Conservation (phyloP, 92 coral and sea anemone species). For the Epizoanthus stellaris region DNA sequence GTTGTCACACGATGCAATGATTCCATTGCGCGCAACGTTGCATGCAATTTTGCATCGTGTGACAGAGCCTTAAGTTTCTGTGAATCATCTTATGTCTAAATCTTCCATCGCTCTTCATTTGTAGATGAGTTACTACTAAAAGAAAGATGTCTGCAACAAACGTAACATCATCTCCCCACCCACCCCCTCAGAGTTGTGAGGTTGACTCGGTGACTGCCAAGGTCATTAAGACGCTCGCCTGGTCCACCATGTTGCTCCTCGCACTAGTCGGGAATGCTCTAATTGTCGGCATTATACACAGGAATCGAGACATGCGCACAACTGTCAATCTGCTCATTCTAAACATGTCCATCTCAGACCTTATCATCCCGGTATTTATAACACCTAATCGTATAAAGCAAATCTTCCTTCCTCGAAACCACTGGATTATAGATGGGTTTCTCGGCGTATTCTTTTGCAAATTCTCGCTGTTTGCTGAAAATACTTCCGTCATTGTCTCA, state of each 20-base stretch:
- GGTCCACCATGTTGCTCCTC: not conserved
- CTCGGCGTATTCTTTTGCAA: conserved; percentile 3
- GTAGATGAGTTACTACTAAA: not conserved
- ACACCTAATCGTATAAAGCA: conserved; percentile 22
- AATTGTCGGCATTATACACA: conserved; percentile 13
- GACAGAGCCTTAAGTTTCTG: too few species aligned
- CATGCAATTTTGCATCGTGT: too few species aligned
- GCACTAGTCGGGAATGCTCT: conserved; percentile 22
- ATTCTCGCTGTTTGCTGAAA: conserved; percentile 4
- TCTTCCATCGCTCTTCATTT: not conserved
- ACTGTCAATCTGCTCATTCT: conserved; percentile 16
- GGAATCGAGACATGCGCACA: conserved; percentile 29
- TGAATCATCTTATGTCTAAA: too few species aligned
- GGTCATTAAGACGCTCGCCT: not conserved
- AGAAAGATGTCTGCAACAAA: conserved; percentile 3
- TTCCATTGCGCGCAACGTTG: too few species aligned
- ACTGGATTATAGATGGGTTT: not conserved
- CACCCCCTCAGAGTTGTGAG: not conserved
- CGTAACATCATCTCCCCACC: not conserved
- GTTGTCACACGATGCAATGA: too few species aligned
- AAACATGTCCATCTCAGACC: conserved; percentile 26
- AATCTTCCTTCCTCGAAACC: conserved; percentile 11
- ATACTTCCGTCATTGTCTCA: conserved; percentile 18
- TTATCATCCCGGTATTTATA: not conserved
- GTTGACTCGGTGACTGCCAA: conserved; percentile 5